A percentile compares a stretch with the other conserved stretches of the same genome.
Evolutionary conservation across 2,888 invertebrate species (phyloP).

Genomic region (Netelia virgata): DNA sequence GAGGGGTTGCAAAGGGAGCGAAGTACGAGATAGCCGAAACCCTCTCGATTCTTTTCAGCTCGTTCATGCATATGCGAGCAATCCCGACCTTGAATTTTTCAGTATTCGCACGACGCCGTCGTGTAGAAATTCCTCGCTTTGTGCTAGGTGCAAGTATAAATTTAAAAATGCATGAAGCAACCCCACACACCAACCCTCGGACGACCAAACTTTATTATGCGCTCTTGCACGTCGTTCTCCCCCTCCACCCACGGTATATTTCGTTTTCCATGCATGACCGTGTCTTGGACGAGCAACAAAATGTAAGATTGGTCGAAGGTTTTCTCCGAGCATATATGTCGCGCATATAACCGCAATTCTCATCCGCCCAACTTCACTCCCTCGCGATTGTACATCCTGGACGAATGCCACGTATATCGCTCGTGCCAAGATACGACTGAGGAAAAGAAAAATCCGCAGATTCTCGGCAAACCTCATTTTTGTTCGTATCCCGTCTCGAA

Average conservation of each 20-base stretch:
- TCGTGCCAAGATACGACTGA: slow-evolving; percentile 45
- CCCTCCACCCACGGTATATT: slow-evolving; percentile 10
- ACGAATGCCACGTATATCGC: slow-evolving; percentile 53
- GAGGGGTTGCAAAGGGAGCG: not conserved
- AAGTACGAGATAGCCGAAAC: slow-evolving; percentile 21
- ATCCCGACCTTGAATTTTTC: slow-evolving; percentile 39
- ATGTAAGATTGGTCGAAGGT: slow-evolving; percentile 50
- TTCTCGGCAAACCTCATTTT: not conserved
- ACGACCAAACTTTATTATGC: slow-evolving; percentile 57
- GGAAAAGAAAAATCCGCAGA: slow-evolving; percentile 11
- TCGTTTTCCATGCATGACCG: slow-evolving; percentile 62
- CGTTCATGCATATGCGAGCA: slow-evolving; percentile 31
- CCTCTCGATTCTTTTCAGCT: slow-evolving; percentile 27
- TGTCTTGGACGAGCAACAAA: slow-evolving; percentile 39
- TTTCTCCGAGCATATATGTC: slow-evolving; percentile 13
- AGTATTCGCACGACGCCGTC: not conserved
- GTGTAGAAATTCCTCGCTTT: slow-evolving; percentile 4
- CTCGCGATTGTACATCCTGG: slow-evolving; percentile 40
- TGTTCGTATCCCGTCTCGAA: not conserved
- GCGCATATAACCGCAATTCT: slow-evolving; percentile 33
- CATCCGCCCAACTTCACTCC: slow-evolving; percentile 27
- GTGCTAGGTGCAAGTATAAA: slow-evolving; percentile 32
- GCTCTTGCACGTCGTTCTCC: slow-evolving; percentile 31
- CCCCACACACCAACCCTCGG: slow-evolving; percentile 4
- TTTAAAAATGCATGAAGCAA: slow-evolving; percentile 55